Evolutionary conservation across 1,140 invertebrate species (phyloP), one percentile per base, ranked within the genome.

Genomic region (Atta texana): DNA sequence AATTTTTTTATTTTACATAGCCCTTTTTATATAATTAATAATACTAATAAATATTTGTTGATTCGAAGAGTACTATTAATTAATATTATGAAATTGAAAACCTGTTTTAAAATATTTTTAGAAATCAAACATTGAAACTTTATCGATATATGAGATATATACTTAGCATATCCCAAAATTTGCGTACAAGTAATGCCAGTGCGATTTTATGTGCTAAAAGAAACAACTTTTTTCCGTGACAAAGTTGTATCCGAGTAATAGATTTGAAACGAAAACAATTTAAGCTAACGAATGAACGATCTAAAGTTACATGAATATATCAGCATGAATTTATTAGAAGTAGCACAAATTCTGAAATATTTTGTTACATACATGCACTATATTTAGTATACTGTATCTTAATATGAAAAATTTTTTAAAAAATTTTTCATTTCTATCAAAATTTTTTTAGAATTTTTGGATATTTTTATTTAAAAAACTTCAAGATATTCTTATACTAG

Each of bases 1-100:
- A 31, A 72, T 72, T 82, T n/a, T 39, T 12, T 72, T 31, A 14
- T 31, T 72, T 31, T 59, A 14, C 31, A 31, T 24, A 31, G 12
- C 44, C 3, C 16, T 53, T 53, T 64, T 34, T 3, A 31, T 16
- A 6, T 21, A 39, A 68, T 68, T 68, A 39, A 39, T 68, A 39
- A 68, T 24, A 24, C 24, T 24, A 24, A 24, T 24, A 24, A 24
- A 24, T 24, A 24, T 68, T 68, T 3, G 2, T 12, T 34, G 3
- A 12, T 44, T 39, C n/a, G 39, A 21, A 39, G 3, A 66, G 12
- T 21, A 21, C 3, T 5, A 44, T 10, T 44, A 21, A 63, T 63
- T 31, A 16, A 31, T 28, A 16, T 80, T 69, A 66, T 28, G 16
- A 55, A 81, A 81, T n/a, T 55, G 12, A 28, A 72, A 81, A 81